Evolutionary conservation across 2,113 vertebrate species (phyloP), one percentile per base, ranked within the genome.

Genomic region (Equus quagga): DNA sequence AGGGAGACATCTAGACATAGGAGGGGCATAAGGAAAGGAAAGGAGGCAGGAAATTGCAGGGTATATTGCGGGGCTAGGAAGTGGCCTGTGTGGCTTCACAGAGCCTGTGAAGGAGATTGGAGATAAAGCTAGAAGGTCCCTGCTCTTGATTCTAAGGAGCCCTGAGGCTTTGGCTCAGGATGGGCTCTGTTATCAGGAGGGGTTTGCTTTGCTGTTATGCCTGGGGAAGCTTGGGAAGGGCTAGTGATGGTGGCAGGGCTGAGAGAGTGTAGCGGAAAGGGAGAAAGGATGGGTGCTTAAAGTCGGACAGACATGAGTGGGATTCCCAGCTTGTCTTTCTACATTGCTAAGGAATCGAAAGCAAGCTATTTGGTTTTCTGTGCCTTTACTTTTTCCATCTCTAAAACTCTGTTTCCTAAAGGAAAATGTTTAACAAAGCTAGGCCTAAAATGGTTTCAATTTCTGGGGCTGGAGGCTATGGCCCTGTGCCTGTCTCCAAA

Each of bases 381-480:
- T 86, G 26, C 4, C 19, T 85, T 97, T 49, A 73, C 23, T 69
- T 94, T 95, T 65, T 84, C 15, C 26, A 49, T 80, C 23, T 92
- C 65, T 85, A 81, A 79, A 92, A 86, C 41, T 69, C 23, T 89
- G 8, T 75, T 92, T 89, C 44, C 62, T 92, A 60, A 80, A 67
- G 26, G 58, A 89, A 94, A 92, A 56, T 10, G 23, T 80, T 69
- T 69, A 93, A 46, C 24, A 76, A 33, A 90, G 76, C 12, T 86
- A 82, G 60, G 41, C 73, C 80, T 81, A 70, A 86, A 70, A 58
- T 12, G 4, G 64, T 81, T 88, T 81, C 24, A 64, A 88, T 18
- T 80, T 69, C 46, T 9, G 3, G 7, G 51, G 14, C 51, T 49
- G 10, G 60, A 31, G 12, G 33, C 64, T 76, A 49, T 26, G 62